Conservation (phyloP, 2,888 invertebrate species). For the Diarsia dahlii region DNA sequence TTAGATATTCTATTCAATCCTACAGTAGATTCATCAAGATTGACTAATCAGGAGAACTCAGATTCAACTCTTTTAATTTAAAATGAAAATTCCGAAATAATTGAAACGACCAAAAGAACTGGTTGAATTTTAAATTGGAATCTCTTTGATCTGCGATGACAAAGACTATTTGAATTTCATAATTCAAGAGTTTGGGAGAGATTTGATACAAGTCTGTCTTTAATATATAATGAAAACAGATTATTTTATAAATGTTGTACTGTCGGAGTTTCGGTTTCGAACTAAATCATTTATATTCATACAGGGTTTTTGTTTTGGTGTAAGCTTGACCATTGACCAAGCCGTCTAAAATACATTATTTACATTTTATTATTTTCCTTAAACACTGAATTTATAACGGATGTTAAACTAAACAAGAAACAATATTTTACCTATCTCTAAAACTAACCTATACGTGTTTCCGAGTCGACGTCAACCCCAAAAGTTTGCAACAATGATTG, state of each 20-base stretch:
- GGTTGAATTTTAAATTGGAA: slow-evolving; percentile 15
- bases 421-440: not conserved
- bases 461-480: slow-evolving; percentile 10
- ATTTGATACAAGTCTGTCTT: slow-evolving; percentile 5
- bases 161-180: slow-evolving; percentile 25
- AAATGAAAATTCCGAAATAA: slow-evolving; percentile 5
- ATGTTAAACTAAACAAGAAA: not conserved
- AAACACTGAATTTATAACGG: not conserved
- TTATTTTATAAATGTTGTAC: slow-evolving; percentile 2
- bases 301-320: not conserved
- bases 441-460: not conserved
- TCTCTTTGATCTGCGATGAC: slow-evolving; percentile 16
- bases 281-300: not conserved
- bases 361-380: not conserved
- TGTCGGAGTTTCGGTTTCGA: slow-evolving; percentile 5
- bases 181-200: slow-evolving; percentile 2
- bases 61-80: slow-evolving; percentile 6
- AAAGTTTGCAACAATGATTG: slow-evolving; percentile 39
- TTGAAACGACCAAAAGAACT: slow-evolving; percentile 8
- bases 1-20: not conserved
- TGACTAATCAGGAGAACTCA: not conserved
- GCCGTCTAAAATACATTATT: not conserved
- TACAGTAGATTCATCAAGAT: not conserved
- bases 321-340: not conserved
- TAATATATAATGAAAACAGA: slow-evolving; percentile 1